These are phyloP conservation scores for Zaprionus inermis DNA, from an alignment of 1,140 invertebrate genomes.

Conservation along the genomic window DNA sequence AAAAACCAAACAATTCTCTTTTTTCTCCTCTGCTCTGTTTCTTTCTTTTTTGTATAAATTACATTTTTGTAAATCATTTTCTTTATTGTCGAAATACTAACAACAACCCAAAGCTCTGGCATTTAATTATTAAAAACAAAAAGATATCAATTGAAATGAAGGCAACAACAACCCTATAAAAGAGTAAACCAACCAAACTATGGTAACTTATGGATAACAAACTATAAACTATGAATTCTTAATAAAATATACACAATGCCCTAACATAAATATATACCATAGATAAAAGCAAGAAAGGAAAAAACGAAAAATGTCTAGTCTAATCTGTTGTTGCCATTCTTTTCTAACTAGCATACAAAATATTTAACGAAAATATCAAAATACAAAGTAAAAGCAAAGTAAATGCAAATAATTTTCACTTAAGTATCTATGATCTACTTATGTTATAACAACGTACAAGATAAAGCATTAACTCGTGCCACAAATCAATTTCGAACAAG, in stretches of 20 bases:
- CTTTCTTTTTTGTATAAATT: conserved; percentile 80
- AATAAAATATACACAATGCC: conserved; percentile 38
- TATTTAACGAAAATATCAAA: conserved; percentile 30
- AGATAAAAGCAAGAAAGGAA: conserved; percentile 32
- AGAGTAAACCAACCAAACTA: conserved; percentile 52
- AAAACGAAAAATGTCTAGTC: conserved; percentile 27
- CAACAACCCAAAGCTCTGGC: conserved; percentile 72
- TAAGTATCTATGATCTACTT: conserved; percentile 37
- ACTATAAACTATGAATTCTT: conserved; percentile 61
- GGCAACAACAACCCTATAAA: conserved; percentile 59
- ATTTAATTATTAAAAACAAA: conserved; percentile 74
- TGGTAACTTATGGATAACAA: conserved; percentile 67
- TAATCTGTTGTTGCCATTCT: conserved; percentile 50
- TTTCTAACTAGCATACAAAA: conserved; percentile 54
- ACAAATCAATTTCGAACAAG: conserved; percentile 76
- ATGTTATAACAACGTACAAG: conserved; percentile 35
- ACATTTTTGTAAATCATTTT: conserved; percentile 76
- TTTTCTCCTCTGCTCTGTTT: conserved; percentile 82
- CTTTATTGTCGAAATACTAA: conserved; percentile 65
- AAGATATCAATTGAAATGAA: conserved; percentile 65
- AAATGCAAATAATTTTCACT: conserved; percentile 37
- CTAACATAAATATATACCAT: conserved; percentile 31
- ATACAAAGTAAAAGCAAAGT: conserved; percentile 25
- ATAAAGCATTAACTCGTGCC: conserved; percentile 52
- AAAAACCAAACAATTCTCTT: conserved; percentile 80